Percentiles rank a stretch among this genome's conserved stretches.
Conservation (phyloP, 1,140 invertebrate genomes). For the Adoxophyes honmai region DNA sequence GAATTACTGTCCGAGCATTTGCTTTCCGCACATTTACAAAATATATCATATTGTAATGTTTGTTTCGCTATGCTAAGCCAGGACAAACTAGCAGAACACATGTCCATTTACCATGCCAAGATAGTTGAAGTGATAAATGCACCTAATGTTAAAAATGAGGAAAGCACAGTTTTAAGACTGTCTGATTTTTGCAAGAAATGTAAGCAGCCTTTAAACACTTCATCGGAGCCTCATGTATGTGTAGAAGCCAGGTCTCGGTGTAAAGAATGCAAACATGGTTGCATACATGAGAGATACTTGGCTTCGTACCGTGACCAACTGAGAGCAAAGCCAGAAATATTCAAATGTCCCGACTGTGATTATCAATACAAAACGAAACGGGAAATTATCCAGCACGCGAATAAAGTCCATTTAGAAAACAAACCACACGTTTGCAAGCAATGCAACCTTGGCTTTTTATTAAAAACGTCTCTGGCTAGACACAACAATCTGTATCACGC, state of each 20-base stretch:
- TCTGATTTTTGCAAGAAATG: neutral
- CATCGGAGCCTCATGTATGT: neutral
- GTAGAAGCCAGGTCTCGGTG: neutral
- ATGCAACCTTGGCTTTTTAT: neutral
- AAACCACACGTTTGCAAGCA: neutral
- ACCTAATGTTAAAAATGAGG: neutral
- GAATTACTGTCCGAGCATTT: neutral
- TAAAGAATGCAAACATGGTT: neutral
- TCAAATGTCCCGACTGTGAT: conserved; percentile 3
- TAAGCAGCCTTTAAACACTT: neutral
- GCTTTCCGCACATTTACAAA: neutral
- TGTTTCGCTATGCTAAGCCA: neutral
- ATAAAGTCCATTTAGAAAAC: neutral
- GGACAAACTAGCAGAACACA: neutral
- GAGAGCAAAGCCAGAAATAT: neutral
- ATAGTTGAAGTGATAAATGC: neutral
- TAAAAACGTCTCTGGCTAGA: neutral
- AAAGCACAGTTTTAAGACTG: no score
- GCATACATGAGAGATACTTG: neutral
- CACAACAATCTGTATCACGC: neutral
- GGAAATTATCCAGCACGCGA: neutral
- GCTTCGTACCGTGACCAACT: neutral
- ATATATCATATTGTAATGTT: neutral
- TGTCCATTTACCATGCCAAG: neutral
- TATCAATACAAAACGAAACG: neutral